Base-by-base conservation (phyloP, 2,888 invertebrate genomes). In the Therioaphis trifolii region DNA sequence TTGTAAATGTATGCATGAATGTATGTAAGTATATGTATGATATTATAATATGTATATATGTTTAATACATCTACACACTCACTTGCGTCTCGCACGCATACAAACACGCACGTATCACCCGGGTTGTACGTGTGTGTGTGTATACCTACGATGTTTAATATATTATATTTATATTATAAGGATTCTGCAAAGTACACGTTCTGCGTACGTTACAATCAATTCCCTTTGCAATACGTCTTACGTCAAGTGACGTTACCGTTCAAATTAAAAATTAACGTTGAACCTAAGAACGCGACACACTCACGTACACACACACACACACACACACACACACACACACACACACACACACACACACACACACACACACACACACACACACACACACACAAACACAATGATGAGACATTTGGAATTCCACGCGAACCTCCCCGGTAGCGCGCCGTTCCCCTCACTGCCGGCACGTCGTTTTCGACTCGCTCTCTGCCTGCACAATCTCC, bases 251-350 rank as follows among this genome's bases (percentile, higher is more conserved):
- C 18, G 55, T 29, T 27, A 63, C n/a, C 49, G 74, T 58, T 40
- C 40, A 24, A 58, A 74, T 74, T 74, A 74, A 74, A 74, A 24
- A 74, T 58, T 74, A 74, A 58, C 74, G 15, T 9, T 35, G 15
- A 74, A 29, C 29, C 11, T 4, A n/a, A 11, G 29, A 7, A 49
- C n/a, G 11, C 27, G 46, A 11, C n/a, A n/a, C n/a, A n/a, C n/a
- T n/a, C n/a, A 7, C 15, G 58, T 24, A 75, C 24, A 43, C 61
- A 40, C 27, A 4, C 21, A 55, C 55, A n/a, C 52, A n/a, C 52
- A n/a, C 52, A 24, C n/a, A 24, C 15, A 24, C 5, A 74, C n/a
- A n/a, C n/a, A n/a, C n/a, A n/a, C n/a, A n/a, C n/a, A n/a, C n/a
- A n/a, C n/a, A n/a, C n/a, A n/a, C n/a, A n/a, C n/a, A n/a, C n/a